A percentile compares a stretch with the other conserved stretches of the same genome.
These are phyloP conservation scores for Scyliorhinus canicula DNA, from an alignment of 2,797 vertebrate species.

Conservation along the genomic window DNA sequence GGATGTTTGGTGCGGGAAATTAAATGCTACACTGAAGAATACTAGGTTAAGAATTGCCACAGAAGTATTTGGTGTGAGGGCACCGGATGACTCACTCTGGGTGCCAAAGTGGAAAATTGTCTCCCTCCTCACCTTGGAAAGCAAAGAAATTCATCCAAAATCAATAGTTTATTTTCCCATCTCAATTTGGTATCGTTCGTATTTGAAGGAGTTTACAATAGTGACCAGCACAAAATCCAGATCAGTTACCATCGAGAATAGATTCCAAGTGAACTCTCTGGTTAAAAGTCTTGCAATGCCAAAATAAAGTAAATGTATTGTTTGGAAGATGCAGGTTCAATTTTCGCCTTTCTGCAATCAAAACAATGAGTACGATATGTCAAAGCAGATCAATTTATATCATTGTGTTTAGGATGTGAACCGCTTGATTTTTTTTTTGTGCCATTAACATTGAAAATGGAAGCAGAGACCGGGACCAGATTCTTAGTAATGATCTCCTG, in stretches of 20 bases:
- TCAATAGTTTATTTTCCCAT: not conserved
- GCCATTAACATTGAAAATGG: slow-evolving; percentile 23
- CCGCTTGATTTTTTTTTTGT: slow-evolving; percentile 17
- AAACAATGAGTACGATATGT: not conserved
- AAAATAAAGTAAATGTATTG: not conserved
- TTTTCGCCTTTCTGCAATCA: not conserved
- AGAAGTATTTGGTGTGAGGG: not conserved
- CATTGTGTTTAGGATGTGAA: not conserved
- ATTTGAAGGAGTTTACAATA: not conserved
- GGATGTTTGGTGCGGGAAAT: slow-evolving; percentile 8
- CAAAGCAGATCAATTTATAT: not conserved
- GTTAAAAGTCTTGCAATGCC: not conserved
- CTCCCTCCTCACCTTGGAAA: not conserved
- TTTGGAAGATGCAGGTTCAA: slow-evolving; percentile 18
- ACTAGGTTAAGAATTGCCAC: not conserved
- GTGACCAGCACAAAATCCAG: not conserved
- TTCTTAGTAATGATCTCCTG: not conserved
- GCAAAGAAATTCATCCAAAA: not conserved
- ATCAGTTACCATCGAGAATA: not conserved
- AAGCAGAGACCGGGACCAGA: not conserved
- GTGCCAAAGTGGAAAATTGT: not conserved
- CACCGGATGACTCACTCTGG: not conserved
- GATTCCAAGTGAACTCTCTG: not conserved
- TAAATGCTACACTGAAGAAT: not conserved
- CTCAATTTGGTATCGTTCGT: not conserved